Percentiles rank a stretch among this genome's conserved stretches.
Conservation (phyloP, 2,888 invertebrate species). For the Autographa gamma region DNA sequence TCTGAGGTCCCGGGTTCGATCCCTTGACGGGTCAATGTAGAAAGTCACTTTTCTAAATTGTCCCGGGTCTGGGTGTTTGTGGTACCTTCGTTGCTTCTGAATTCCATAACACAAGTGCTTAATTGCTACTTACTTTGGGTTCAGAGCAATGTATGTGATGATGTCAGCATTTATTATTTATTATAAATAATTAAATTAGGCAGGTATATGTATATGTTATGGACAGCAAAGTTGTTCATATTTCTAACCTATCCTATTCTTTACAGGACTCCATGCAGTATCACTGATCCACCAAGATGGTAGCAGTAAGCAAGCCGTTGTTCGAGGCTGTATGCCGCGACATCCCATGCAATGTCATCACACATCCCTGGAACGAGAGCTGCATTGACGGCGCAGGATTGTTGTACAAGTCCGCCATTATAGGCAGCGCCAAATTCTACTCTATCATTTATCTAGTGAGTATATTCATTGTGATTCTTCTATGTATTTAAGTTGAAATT, state of each 20-base stretch:
- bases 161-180: too few relatives aligned
- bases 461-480: neutral
- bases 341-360: conserved; percentile 69
- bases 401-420: conserved; percentile 67
- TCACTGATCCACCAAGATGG: conserved; percentile 69
- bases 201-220: too few relatives aligned
- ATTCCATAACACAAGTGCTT: too few relatives aligned
- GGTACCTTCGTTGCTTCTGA: too few relatives aligned
- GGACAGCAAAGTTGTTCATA: too few relatives aligned
- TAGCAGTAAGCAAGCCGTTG: conserved; percentile 79
- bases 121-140: too few relatives aligned
- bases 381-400: conserved; percentile 67
- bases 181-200: too few relatives aligned
- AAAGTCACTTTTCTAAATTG: too few relatives aligned
- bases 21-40: too few relatives aligned
- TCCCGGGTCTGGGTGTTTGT: too few relatives aligned
- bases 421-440: conserved; percentile 85
- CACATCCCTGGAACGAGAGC: conserved; percentile 81
- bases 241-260: neutral
- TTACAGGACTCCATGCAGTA: conserved; percentile 28
- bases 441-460: conserved; percentile 81
- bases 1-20: too few relatives aligned
- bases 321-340: conserved; percentile 74
- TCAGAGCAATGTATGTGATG: too few relatives aligned
- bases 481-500: neutral